Evolutionary conservation across 2,797 vertebrate species (phyloP).

Genomic region (Graptemys geographica): DNA sequence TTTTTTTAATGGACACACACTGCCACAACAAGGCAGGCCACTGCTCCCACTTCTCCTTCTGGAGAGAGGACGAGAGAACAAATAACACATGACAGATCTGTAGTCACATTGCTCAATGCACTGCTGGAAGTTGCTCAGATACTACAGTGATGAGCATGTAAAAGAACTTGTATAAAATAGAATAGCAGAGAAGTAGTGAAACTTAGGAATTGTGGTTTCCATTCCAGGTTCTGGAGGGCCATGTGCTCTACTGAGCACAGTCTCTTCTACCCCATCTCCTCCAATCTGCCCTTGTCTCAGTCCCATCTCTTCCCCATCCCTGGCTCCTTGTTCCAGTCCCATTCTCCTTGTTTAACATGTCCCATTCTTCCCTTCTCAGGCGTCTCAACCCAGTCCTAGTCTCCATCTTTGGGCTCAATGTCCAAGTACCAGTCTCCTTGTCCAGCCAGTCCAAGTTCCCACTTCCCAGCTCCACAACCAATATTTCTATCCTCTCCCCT

Average conservation of each 20-base stretch:
- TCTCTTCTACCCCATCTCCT: background rate
- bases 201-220: background rate
- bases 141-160: too few species aligned
- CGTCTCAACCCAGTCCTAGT: background rate
- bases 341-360: too few species aligned
- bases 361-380: background rate
- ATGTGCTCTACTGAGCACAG: background rate
- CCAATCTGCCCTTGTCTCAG: rapidly evolving
- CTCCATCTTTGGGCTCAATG: background rate
- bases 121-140: too few species aligned
- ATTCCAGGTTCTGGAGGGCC: background rate
- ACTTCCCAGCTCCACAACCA: background rate
- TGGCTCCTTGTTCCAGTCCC: background rate
- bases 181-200: background rate
- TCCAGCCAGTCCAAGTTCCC: background rate
- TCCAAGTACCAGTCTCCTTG: background rate
- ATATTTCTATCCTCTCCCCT: background rate
- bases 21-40: too few species aligned
- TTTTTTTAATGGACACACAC: too few species aligned
- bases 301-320: too few species aligned
- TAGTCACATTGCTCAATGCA: too few species aligned
- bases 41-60: too few species aligned
- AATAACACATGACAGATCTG: too few species aligned
- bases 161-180: too few species aligned
- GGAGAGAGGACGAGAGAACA: too few species aligned